Conservation (phyloP, 2,797 vertebrate species). For the Caiman crocodilus region DNA sequence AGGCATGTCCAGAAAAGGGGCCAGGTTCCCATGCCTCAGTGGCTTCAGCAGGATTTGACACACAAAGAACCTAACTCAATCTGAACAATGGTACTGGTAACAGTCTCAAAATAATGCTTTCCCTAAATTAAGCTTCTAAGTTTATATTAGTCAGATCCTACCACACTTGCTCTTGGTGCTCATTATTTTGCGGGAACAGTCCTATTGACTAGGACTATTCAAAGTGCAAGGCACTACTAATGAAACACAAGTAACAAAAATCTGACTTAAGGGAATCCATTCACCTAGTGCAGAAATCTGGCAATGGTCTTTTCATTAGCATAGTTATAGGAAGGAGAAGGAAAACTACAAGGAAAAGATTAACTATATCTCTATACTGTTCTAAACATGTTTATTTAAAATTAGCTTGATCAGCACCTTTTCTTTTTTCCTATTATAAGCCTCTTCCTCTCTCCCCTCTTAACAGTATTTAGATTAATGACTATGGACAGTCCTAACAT, state of each 20-base stretch:
- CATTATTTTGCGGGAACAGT: neutral
- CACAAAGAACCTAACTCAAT: neutral
- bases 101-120: neutral
- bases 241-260: neutral
- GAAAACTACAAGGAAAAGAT: neutral
- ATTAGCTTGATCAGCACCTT: neutral
- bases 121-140: neutral
- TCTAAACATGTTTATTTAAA: neutral
- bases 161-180: neutral
- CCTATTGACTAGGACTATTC: neutral
- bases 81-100: neutral
- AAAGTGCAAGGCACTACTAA: neutral
- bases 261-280: neutral
- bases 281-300: neutral
- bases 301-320: neutral
- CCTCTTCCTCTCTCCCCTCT: neutral
- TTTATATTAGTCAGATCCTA: neutral
- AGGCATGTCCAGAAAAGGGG: too few species aligned
- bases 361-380: neutral
- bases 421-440: neutral
- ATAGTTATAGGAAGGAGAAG: neutral
- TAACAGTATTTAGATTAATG: neutral
- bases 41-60: neutral
- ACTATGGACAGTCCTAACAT: rapidly evolving
- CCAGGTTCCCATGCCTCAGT: too few species aligned